Base-by-base conservation (phyloP, 2,797 vertebrate genomes). In the Choloepus didactylus region DNA sequence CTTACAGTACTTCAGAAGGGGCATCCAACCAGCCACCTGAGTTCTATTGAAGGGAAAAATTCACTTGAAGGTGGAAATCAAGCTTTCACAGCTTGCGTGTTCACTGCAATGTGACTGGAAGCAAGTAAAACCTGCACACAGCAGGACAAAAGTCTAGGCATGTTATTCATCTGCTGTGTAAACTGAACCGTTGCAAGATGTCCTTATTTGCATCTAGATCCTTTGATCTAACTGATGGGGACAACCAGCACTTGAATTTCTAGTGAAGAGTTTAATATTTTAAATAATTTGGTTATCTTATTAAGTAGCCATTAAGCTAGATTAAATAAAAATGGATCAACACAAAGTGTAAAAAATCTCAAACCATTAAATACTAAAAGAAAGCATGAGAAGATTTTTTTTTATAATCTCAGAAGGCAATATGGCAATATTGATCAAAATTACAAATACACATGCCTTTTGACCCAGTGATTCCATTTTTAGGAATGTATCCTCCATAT, bases 131-230 rank as follows among this genome's bases (percentile, higher is more conserved):
- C 66, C 38, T 0, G 11, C 15, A n/a, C 38, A 6, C 25, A 35
- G n/a, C 4, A 0, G 10, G 66, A 67, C 73, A 51, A 81, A 72
- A 25, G 49, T 49, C 91, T 79, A 29, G 92, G 60, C 90, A 1
- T 31, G 49, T 51, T 38, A 38, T 21, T 89, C 62, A 29, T 54
- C 82, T 70, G n/a, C 93, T 11, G 54, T 12, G 97, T 96, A 97
- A 97, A 38, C 60, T 54, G 95, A 96, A 18, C 85, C 96, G 75
- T 60, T 14, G 54, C 35, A 46, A 67, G 85, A 3, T 6, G 54
- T 66, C 75, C 87, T 96, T 83, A 69, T 95, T 86, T 93, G 90
- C 77, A 86, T 94, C 92, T 41, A 54, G 94, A 87, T 93, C 85
- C 92, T 94, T 88, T 91, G 90, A 94, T 87, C 92, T 35, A 41